A percentile compares a stretch with the other conserved stretches of the same genome.
Evolutionary conservation across 2,888 invertebrate species (phyloP).

Genomic region (Eristalis pertinax): DNA sequence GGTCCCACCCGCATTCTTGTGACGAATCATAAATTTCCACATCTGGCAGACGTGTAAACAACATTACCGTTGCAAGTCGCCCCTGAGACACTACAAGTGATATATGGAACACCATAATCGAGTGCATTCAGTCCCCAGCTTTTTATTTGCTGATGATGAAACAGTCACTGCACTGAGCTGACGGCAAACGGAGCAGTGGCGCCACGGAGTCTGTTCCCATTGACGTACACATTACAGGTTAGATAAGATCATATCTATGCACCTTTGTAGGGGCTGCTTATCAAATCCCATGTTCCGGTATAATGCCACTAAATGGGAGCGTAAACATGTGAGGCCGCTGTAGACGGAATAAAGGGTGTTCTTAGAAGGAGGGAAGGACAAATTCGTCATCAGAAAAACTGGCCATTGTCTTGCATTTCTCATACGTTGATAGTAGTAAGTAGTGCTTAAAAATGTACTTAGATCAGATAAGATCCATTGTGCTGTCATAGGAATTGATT

Average conservation of each 20-base stretch:
- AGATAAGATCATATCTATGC: background rate
- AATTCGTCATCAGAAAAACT: background rate
- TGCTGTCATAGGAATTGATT: too few relatives aligned
- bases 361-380: background rate
- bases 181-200: background rate
- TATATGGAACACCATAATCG: background rate
- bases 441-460: background rate
- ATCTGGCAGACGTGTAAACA: constrained; percentile 25
- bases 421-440: background rate
- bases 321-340: background rate
- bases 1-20: constrained; percentile 15
- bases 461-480: too few relatives aligned
- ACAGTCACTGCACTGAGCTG: background rate
- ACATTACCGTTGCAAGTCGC: background rate
- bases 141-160: background rate
- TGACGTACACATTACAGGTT: background rate
- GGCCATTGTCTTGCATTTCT: background rate
- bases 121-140: background rate
- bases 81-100: background rate
- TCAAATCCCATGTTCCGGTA: background rate
- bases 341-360: background rate
- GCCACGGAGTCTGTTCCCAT: background rate
- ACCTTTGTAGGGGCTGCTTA: background rate
- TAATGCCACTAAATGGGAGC: background rate
- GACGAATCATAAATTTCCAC: constrained; percentile 41